Base-by-base conservation (phyloP, 2,888 invertebrate genomes). In the Trichogramma evanescens region DNA sequence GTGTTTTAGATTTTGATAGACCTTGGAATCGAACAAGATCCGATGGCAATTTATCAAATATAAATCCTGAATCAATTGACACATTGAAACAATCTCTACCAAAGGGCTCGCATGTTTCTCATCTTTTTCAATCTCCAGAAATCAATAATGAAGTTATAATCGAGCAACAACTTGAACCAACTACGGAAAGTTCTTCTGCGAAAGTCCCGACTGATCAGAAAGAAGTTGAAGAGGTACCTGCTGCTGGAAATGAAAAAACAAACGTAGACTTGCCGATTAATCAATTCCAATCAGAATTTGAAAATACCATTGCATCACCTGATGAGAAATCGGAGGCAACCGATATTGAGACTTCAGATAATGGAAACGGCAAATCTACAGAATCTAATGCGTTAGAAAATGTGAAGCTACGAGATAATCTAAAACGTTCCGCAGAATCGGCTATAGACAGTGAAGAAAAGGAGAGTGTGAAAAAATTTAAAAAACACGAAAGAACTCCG, bases 121-220 rank as follows among this genome's bases (percentile, higher is more conserved):
- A 53, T 4, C 26, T 63, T 3, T 62, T 64, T 40, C 57, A 58
- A 53, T 62, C 64, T 4, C 62, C 62, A 7, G 41, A 49, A 5
- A 4, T n/a, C 38, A 10, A 10, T 39, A 39, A 40, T 41, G 5
- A 8, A n/a, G 8, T 51, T 3, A 8, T 48, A 41, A 54, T 46
- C 26, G 41, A 8, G 46, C 13, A 45, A 44, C 4, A 45, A 50
- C 42, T n/a, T 5, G 8, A 38, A 53, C 5, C 38, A 6, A 48
- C 26, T 3, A 10, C 46, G 5, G 40, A 50, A 40, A 54, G 13
- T 26, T 26, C 26, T 26, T 26, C 26, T 26, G 26, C 26, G 2
- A 26, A 26, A 26, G 26, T 26, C 1, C 26, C 26, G 26, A 26
- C 26, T 26, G 26, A 26, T 26, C 26, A 2, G 26, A 26, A 2